Percentiles rank a stretch among this genome's conserved stretches.
Conservation (phyloP, 2,888 invertebrate species). For the Onthophagus sagittarius region DNA sequence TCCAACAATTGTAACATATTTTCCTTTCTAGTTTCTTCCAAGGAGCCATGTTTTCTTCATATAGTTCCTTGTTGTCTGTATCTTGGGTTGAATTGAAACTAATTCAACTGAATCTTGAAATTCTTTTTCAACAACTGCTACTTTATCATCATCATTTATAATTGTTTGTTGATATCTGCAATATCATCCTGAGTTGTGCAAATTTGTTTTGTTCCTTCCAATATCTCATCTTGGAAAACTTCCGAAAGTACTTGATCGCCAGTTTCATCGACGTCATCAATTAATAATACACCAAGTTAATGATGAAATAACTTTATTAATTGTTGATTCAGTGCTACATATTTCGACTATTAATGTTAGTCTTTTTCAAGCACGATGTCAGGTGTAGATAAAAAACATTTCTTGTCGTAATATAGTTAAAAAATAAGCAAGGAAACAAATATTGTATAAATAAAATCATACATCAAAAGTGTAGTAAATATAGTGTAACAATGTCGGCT, state of each 20-base stretch:
- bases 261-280: too few species aligned
- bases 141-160: background rate
- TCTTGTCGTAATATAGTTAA: too few species aligned
- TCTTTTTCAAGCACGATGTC: too few species aligned
- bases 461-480: too few species aligned
- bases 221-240: background rate
- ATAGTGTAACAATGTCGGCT: too few species aligned
- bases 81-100: background rate
- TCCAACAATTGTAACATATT: background rate
- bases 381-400: too few species aligned
- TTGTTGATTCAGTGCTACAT: too few species aligned
- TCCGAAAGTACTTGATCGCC: constrained; percentile 6
- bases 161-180: background rate
- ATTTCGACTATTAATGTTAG: too few species aligned
- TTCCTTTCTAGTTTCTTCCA: background rate
- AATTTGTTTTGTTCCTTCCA: background rate
- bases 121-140: background rate
- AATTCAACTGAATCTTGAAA: background rate
- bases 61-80: background rate
- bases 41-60: constrained; percentile 1
- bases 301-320: too few species aligned
- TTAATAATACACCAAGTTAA: too few species aligned
- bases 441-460: too few species aligned
- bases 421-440: too few species aligned
- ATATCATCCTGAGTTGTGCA: background rate